These are phyloP conservation scores for Phalangium opilio DNA, from an alignment of 2,888 invertebrate species.

Conservation along the genomic window DNA sequence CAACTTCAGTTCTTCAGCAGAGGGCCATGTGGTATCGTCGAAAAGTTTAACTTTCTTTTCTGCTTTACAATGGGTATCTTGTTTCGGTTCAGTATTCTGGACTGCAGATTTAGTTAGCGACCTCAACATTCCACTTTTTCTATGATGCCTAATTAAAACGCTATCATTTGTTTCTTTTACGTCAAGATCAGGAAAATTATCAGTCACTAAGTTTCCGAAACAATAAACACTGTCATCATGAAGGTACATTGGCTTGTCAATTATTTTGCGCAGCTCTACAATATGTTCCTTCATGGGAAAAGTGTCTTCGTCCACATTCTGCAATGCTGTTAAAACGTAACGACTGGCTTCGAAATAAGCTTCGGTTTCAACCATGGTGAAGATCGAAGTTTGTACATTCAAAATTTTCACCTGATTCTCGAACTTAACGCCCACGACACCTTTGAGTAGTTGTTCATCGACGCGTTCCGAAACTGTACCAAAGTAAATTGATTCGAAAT, in stretches of 20 bases:
- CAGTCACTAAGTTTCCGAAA: conserved; percentile 6
- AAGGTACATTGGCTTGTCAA: conserved; percentile 33
- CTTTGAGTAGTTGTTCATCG: conserved; percentile 36
- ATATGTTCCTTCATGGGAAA: conserved; percentile 55
- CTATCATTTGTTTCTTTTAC: too few relatives aligned
- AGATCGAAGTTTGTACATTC: conserved; percentile 23
- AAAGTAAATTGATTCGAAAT: conserved; percentile 50
- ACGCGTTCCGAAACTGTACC: conserved; percentile 50
- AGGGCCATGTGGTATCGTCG: too few relatives aligned
- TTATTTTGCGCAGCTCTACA: conserved; percentile 35
- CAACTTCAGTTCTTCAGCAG: conserved; percentile 35
- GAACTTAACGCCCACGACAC: conserved; percentile 35
- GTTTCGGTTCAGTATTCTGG: too few relatives aligned
- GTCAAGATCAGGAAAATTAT: conserved; percentile 17
- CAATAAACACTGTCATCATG: conserved; percentile 13
- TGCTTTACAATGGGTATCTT: too few relatives aligned
- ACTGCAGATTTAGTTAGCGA: too few relatives aligned
- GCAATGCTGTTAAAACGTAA: conserved; percentile 52
- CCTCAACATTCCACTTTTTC: too few relatives aligned
- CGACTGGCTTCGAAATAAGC: conserved; percentile 69
- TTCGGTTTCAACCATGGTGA: conserved; percentile 54
- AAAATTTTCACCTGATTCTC: conserved; percentile 5
- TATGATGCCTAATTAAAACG: too few relatives aligned
- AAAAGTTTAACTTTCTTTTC: too few relatives aligned
- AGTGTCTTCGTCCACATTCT: conserved; percentile 38